Evolutionary conservation across 2,113 vertebrate species (phyloP).

Genomic region (Pelusios castaneus): DNA sequence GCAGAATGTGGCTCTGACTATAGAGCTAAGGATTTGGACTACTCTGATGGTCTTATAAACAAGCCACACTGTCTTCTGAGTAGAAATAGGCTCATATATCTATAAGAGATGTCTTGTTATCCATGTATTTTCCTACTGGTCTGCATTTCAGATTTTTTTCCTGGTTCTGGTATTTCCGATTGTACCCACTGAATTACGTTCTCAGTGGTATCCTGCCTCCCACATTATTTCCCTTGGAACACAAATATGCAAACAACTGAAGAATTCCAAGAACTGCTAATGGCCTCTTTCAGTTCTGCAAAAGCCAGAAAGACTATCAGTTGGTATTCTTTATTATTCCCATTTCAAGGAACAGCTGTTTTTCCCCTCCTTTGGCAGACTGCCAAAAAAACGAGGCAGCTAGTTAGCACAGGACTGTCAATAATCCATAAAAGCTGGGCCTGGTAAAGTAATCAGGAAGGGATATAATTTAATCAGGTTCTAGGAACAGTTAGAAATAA

Average conservation of each 20-base stretch:
- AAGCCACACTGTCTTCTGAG: fast-evolving
- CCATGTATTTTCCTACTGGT: not conserved
- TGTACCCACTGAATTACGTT: not conserved
- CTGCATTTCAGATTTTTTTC: not conserved
- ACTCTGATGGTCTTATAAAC: not conserved
- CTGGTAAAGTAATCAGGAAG: constrained; percentile 62
- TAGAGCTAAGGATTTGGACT: not conserved
- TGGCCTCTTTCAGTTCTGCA: constrained; percentile 19
- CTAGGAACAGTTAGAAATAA: constrained; percentile 49
- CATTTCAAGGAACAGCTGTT: constrained; percentile 58
- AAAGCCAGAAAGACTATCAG: constrained; percentile 35
- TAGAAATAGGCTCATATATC: not conserved
- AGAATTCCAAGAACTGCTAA: constrained; percentile 43
- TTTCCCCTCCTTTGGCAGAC: constrained; percentile 26
- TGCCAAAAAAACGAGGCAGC: constrained; percentile 35
- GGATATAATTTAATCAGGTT: constrained; percentile 59
- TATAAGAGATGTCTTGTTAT: not conserved
- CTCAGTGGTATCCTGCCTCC: not conserved
- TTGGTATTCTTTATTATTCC: constrained; percentile 35
- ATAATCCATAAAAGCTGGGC: constrained; percentile 55
- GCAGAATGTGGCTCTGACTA: not conserved
- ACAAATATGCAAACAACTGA: not conserved
- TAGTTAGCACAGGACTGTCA: constrained; percentile 57
- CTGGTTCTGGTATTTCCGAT: not conserved
- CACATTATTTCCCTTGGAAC: constrained; percentile 6